Percentiles rank a stretch among this genome's conserved stretches.
phyloP scores from a whole-genome alignment of 1,140 invertebrate species.

The Orius insidiosus region DNA sequence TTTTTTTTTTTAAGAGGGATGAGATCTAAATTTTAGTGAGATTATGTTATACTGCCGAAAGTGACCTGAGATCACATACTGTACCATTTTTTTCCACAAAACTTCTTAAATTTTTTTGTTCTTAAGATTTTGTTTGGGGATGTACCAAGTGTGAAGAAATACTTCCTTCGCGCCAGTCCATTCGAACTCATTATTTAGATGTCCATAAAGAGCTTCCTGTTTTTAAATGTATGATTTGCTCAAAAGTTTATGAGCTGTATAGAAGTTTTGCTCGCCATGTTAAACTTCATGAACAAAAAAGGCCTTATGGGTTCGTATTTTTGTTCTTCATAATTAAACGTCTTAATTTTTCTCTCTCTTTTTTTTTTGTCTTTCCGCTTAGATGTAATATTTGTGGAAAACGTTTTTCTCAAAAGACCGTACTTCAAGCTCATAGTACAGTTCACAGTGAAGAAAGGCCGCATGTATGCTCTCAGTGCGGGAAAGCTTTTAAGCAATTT shows the following conservation, averaged over 20 bases:
- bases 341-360: background rate
- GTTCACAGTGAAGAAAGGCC: slow-evolving; percentile 23
- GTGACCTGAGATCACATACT: too few relatives aligned
- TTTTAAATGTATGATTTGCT: slow-evolving; percentile 38
- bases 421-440: slow-evolving; percentile 20
- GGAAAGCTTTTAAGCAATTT: slow-evolving; percentile 23
- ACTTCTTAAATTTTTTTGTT: slow-evolving; percentile 9
- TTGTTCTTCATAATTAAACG: background rate
- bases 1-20: too few relatives aligned
- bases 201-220: slow-evolving; percentile 34
- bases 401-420: slow-evolving; percentile 22
- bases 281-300: slow-evolving; percentile 29
- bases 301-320: slow-evolving; percentile 31
- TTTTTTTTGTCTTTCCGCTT: background rate
- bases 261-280: slow-evolving; percentile 37
- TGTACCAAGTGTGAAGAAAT: slow-evolving; percentile 36
- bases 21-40: too few relatives aligned
- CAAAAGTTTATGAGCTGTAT: slow-evolving; percentile 39
- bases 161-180: slow-evolving; percentile 29
- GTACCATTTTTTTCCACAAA: too few relatives aligned
- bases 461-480: slow-evolving; percentile 23
- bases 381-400: slow-evolving; percentile 24
- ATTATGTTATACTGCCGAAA: too few relatives aligned
- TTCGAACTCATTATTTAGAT: slow-evolving; percentile 32
- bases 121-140: slow-evolving; percentile 35